Evolutionary conservation across 2,797 vertebrate species (phyloP).

Genomic region (Iguana delicatissima): DNA sequence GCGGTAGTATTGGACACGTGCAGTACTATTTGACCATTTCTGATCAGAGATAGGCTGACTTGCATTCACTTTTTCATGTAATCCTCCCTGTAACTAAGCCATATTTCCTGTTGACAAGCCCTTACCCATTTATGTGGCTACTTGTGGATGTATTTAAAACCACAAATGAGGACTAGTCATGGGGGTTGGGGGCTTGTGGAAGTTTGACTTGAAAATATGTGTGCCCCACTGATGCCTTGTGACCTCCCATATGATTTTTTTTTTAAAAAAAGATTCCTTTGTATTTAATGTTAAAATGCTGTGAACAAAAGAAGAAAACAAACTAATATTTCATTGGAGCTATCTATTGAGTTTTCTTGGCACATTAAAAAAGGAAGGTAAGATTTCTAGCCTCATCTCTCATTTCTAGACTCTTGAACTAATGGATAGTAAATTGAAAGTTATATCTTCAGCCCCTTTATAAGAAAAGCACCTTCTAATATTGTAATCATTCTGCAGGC

Average conservation of each 20-base stretch:
- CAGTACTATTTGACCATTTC: background rate
- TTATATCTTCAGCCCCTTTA: conserved; percentile 79
- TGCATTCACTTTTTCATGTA: background rate
- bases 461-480: conserved; percentile 83
- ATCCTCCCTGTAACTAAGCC: background rate
- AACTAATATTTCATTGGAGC: conserved; percentile 74
- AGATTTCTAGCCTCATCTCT: conserved; percentile 75
- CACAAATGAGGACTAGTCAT: background rate
- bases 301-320: conserved; percentile 76
- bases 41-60: background rate
- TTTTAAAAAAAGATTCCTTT: conserved; percentile 63
- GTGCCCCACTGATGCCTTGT: background rate
- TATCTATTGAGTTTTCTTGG: conserved; percentile 76
- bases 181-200: background rate
- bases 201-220: background rate
- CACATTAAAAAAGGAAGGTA: conserved; percentile 71
- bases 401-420: conserved; percentile 77
- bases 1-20: background rate
- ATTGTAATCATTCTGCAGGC: conserved; percentile 83
- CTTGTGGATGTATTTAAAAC: background rate
- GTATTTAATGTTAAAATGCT: conserved; percentile 67
- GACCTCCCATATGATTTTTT: conserved; percentile 44
- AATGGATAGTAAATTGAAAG: conserved; percentile 80
- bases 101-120: background rate
- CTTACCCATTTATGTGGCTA: background rate